A percentile compares a stretch with the other conserved stretches of the same genome.
Conservation (phyloP, 2,797 vertebrate genomes). For the Pseudopleuronectes americanus region DNA sequence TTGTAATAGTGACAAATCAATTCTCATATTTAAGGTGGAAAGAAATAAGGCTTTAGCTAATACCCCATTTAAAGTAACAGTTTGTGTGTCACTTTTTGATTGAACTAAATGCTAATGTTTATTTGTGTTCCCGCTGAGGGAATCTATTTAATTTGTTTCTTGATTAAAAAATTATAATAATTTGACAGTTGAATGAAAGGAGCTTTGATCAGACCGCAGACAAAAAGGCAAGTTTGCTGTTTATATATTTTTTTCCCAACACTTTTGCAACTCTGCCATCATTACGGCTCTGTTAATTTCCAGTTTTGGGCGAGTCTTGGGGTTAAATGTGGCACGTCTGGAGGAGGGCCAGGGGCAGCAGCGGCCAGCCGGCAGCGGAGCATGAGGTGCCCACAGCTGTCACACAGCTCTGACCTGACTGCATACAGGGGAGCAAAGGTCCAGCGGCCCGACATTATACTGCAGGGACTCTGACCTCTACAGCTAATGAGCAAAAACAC, state of each 20-base stretch:
- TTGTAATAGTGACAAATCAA: not conserved
- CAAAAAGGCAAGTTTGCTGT: not conserved
- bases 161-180: no score
- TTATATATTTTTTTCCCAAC: conserved; percentile 1
- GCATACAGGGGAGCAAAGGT: conserved; percentile 41
- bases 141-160: no score
- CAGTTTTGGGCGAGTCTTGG: conserved; percentile 24
- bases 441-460: conserved; percentile 50
- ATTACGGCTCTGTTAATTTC: conserved; percentile 19
- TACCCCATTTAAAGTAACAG: no score
- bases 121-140: no score
- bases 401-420: conserved; percentile 57
- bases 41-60: not conserved
- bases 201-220: not conserved
- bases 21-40: not conserved
- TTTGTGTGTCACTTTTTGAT: no score
- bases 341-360: conserved; percentile 40
- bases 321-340: conserved; percentile 45
- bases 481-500: conserved; percentile 52
- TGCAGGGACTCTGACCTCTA: conserved; percentile 51
- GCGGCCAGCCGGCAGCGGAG: conserved; percentile 33
- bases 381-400: conserved; percentile 53
- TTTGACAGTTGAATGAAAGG: conserved; percentile 24
- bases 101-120: no score
- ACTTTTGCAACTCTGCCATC: conserved; percentile 3